A percentile compares a stretch with the other conserved stretches of the same genome.
Conservation (phyloP, 2,888 invertebrate genomes). For the Hirudinaria manillensis region DNA sequence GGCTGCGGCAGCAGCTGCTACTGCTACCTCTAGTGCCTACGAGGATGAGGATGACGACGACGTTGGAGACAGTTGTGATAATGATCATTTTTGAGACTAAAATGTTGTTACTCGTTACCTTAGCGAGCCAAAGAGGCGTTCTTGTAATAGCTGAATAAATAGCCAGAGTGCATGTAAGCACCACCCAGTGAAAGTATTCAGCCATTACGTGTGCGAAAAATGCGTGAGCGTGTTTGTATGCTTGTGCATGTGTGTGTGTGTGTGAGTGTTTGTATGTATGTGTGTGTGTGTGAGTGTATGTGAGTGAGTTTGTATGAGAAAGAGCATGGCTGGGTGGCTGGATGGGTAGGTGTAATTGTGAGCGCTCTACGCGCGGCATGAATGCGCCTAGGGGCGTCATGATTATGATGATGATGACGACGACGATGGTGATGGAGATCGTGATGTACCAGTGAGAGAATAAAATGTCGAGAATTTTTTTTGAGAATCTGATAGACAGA, state of each 20-base stretch:
- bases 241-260: no score
- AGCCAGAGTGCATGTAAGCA: no score
- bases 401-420: conserved; percentile 14
- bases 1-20: background rate
- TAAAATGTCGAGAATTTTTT: background rate
- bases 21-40: background rate
- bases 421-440: conserved; percentile 9
- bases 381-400: background rate
- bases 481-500: background rate
- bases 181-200: no score
- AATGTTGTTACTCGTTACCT: background rate
- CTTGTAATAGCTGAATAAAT: background rate
- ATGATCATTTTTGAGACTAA: background rate
- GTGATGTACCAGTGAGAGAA: background rate
- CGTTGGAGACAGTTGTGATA: background rate
- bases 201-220: no score
- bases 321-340: no score
- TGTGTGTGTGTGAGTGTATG: no score
- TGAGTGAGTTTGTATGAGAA: no score
- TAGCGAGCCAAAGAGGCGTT: background rate
- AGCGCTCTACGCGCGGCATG: background rate
- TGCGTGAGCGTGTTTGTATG: no score
- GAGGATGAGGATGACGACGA: background rate
- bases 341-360: no score
- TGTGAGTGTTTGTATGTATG: no score